phyloP scores from a whole-genome alignment of 1,140 invertebrate species.

The Ceratina calcarata region DNA sequence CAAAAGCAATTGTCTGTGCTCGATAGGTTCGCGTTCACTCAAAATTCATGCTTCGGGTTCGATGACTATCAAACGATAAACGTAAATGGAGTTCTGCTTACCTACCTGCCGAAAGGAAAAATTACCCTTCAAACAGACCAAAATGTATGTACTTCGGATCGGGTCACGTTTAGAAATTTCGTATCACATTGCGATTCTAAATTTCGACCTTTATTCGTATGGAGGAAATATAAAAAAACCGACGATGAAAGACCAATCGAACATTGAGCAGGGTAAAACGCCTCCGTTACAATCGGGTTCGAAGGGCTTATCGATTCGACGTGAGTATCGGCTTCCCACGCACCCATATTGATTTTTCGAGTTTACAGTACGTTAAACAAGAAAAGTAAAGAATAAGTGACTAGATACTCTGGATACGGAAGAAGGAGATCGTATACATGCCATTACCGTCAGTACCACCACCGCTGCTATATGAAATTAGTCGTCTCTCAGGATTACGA shows the following conservation, averaged over 20 bases:
- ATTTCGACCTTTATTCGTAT: background rate
- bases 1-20: constrained; percentile 37
- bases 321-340: constrained; percentile 45
- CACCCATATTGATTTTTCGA: constrained; percentile 32
- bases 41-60: constrained; percentile 45
- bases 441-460: constrained; percentile 74
- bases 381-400: constrained; percentile 37
- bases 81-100: constrained; percentile 29
- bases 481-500: constrained; percentile 37
- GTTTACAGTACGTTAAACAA: constrained; percentile 34
- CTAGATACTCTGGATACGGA: constrained; percentile 44
- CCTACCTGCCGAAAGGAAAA: constrained; percentile 51
- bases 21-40: constrained; percentile 31
- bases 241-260: background rate
- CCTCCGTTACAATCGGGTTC: constrained; percentile 20
- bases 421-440: constrained; percentile 68
- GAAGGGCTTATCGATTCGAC: constrained; percentile 44
- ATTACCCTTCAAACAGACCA: constrained; percentile 14
- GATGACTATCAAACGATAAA: constrained; percentile 10
- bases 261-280: constrained; percentile 1
- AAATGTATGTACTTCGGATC: constrained; percentile 35
- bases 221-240: no score
- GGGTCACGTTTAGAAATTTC: constrained; percentile 19
- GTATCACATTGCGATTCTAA: background rate
- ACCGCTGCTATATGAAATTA: constrained; percentile 66